A percentile compares a stretch with the other conserved stretches of the same genome.
These are phyloP conservation scores for Synanthedon andrenaeformis DNA, from an alignment of 2,888 invertebrate species.

Conservation along the genomic window DNA sequence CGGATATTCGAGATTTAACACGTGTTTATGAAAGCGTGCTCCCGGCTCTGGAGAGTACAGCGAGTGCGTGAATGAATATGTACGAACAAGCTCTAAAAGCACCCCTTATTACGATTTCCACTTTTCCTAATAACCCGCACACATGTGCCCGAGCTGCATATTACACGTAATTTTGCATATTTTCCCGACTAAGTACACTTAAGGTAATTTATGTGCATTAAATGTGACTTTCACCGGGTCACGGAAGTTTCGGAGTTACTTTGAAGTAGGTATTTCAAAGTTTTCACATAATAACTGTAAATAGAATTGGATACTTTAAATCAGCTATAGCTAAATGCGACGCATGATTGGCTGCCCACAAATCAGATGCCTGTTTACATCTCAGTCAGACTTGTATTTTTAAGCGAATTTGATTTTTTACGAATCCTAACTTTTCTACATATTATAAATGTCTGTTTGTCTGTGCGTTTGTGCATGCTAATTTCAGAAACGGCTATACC, in stretches of 20 bases:
- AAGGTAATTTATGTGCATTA: slow-evolving; percentile 51
- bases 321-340: too few species aligned
- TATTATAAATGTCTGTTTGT: too few species aligned
- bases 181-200: slow-evolving; percentile 37
- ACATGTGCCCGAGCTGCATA: slow-evolving; percentile 32
- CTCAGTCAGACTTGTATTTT: too few species aligned
- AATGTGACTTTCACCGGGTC: slow-evolving; percentile 34
- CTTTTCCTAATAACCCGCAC: slow-evolving; percentile 38
- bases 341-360: too few species aligned
- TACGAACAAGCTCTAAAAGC: slow-evolving; percentile 11
- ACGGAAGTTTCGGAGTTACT: slow-evolving; percentile 7
- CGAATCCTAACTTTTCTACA: too few species aligned
- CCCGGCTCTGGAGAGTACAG: background rate
- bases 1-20: background rate
- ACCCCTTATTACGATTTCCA: slow-evolving; percentile 39
- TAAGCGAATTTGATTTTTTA: too few species aligned
- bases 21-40: background rate
- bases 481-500: too few species aligned
- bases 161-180: slow-evolving; percentile 45
- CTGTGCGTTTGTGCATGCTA: too few species aligned
- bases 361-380: too few species aligned
- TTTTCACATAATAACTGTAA: too few species aligned
- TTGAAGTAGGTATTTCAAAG: too few species aligned
- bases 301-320: too few species aligned
- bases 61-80: slow-evolving; percentile 19